Evolutionary conservation across 2,797 vertebrate species (phyloP), one percentile per base, ranked within the genome.

Genomic region (Sebastes kiyomatsui): DNA sequence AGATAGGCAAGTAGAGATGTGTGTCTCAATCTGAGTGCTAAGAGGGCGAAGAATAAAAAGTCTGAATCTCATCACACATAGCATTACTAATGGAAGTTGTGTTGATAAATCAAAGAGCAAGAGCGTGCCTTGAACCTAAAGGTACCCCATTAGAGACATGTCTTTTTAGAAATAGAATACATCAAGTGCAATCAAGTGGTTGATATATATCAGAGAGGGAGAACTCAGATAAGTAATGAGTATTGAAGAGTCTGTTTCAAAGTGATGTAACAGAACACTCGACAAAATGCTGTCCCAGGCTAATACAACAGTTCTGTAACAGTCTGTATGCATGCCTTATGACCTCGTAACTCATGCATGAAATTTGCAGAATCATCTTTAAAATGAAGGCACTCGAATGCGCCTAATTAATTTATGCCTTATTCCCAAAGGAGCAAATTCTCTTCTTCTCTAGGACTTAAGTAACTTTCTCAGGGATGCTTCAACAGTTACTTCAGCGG

Each of bases 321-420:
- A 55, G 52, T 54, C 60, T 35, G 20, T 59, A 30, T 61, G 85
- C 4, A 32, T 64, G 30, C 5, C 18, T 35, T 62, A 23, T 46
- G 62, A 77, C 22, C 16, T n/a, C 46, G 5, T 22, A 62, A 56
- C 7, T 46, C 46, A 64, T 58, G 69, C 79, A 59, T 65, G 66
- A 80, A 81, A 82, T 74, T 8, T 83, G 67, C 62, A 65, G 75
- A 73, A 65, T 79, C 42, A 2, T 72, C 65, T 78, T 59, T 55
- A 42, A 68, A 77, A 72, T 65, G 1, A 71, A 77, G 22, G 28
- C 27, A 55, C 38, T 42, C 56, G 52, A 56, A 76, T 62, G 12
- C 25, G 2, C 61, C 23, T 12, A 18, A 73, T 60, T 67, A 25
- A 82, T 82, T 56, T 0, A 73, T 35, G 64, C 71, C 20, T 61